Percentiles rank a stretch among this genome's conserved stretches.
phyloP scores from a whole-genome alignment of 1,140 invertebrate species.

The Phenacoccus solenopsis region DNA sequence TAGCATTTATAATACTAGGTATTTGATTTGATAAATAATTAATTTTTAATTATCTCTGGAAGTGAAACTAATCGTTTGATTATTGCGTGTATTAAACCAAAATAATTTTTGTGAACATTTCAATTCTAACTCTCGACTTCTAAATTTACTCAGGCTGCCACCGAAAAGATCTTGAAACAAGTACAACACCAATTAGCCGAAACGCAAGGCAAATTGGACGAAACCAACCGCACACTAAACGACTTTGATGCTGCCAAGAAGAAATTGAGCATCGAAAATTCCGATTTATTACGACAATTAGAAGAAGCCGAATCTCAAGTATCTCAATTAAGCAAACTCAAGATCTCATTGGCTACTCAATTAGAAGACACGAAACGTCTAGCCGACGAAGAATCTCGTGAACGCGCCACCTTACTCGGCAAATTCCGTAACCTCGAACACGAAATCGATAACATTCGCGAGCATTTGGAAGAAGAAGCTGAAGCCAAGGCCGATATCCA shows the following conservation, averaged over 20 bases:
- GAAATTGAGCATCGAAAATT: constrained; percentile 93
- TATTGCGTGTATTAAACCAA: too few species aligned
- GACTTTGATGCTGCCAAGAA: constrained; percentile 94
- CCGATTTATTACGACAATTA: constrained; percentile 82
- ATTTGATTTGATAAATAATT: too few species aligned
- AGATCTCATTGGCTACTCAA: constrained; percentile 86
- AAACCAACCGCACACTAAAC: constrained; percentile 84
- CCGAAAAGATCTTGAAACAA: constrained; percentile 95
- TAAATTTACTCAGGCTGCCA: constrained; percentile 54
- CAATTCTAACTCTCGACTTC: too few species aligned
- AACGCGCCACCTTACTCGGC: constrained; percentile 82
- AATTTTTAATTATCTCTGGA: too few species aligned
- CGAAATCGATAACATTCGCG: constrained; percentile 92
- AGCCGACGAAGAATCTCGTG: constrained; percentile 90
- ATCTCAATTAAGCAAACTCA: constrained; percentile 91
- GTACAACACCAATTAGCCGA: constrained; percentile 89
- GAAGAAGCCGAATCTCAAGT: constrained; percentile 97
- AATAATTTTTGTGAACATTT: too few species aligned
- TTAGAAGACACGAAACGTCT: constrained; percentile 94
- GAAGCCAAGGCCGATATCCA: constrained; percentile 88
- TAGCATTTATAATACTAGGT: too few species aligned
- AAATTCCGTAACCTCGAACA: constrained; percentile 96
- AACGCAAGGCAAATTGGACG: constrained; percentile 87
- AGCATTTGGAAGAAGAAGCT: constrained; percentile 94
- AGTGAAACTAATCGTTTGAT: too few species aligned